Evolutionary conservation across 2,888 invertebrate genomes (phyloP), one percentile per base, ranked within the genome.

Genomic region (Trichopria drosophilae): DNA sequence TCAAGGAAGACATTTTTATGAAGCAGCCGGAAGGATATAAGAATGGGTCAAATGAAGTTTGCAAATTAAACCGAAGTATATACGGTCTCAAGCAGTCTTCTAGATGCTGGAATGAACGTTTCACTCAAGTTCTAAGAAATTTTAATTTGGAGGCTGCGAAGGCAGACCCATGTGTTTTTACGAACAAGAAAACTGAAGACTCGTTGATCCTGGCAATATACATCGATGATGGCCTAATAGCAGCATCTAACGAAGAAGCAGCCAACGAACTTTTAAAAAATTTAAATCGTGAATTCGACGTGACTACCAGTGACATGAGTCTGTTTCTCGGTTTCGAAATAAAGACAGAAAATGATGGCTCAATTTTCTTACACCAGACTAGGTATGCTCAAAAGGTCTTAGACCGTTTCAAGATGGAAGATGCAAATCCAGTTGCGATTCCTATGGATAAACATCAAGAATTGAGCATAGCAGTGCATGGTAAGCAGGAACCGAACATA

Each of bases 21-120:
- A 51, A 62, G 22, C 68, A 71, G 26, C 73, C 72, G 29, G 57
- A 66, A 43, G 71, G 70, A 9, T 67, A 58, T 43, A 41, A 59
- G 12, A 63, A 69, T 52, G 65, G 62, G n/a, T 56, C 61, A 3
- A 42, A 39, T 4, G 26, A 45, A 16, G 68, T 71, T 4, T 74
- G 71, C 48, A 58, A 60, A 32, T 52, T 75, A 6, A 59, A 59
- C n/a, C 61, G 59, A 48, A 65, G 67, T 42, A 29, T 75, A 18
- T 73, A 75, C 58, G 72, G 72, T 10, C 57, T 74, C 1, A 72
- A 71, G 43, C 71, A 74, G 53, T 61, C 68, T 10, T 63, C 69
- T 10, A 43, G 72, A 31, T 63, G 63, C 31, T 74, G 72, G 70
- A 66, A 72, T 51, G 47, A 59, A 18, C 47, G 57, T 9, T 64